phyloP scores from a whole-genome alignment of 2,888 invertebrate genomes.

The Pyrrhia umbra region DNA sequence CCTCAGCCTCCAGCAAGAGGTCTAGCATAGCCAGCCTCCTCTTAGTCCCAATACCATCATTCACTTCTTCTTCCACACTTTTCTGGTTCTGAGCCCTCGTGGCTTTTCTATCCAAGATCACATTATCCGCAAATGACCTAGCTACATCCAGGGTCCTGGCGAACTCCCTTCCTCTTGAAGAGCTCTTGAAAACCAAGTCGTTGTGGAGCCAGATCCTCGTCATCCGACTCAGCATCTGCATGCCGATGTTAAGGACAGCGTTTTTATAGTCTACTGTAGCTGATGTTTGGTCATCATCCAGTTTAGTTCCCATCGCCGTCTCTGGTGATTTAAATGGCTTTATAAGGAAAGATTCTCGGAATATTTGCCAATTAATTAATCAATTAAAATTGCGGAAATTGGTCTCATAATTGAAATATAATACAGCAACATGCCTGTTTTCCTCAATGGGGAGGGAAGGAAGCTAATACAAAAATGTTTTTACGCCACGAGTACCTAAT shows the following conservation, averaged over 20 bases:
- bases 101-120: constrained; percentile 86
- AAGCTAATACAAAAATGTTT: too few relatives aligned
- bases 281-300: constrained; percentile 79
- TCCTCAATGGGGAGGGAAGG: background rate
- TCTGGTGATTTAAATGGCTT: constrained; percentile 71
- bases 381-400: background rate
- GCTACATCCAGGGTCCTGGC: constrained; percentile 82
- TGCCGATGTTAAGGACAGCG: constrained; percentile 81
- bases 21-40: constrained; percentile 91
- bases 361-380: too few relatives aligned
- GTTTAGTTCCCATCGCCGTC: constrained; percentile 91
- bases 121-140: constrained; percentile 88
- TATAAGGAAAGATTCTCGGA: background rate
- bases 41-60: constrained; percentile 67
- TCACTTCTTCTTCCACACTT: constrained; percentile 16
- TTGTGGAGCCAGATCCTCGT: constrained; percentile 90
- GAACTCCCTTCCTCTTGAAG: constrained; percentile 84
- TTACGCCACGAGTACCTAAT: too few relatives aligned
- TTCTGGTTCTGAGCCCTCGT: constrained; percentile 46
- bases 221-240: constrained; percentile 69
- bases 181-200: constrained; percentile 85
- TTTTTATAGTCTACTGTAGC: constrained; percentile 85
- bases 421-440: background rate
- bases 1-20: constrained; percentile 90
- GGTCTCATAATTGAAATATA: background rate